A percentile compares a stretch with the other conserved stretches of the same genome.
phyloP scores from a whole-genome alignment of 2,888 invertebrate species.

The Gastrophysa polygoni region DNA sequence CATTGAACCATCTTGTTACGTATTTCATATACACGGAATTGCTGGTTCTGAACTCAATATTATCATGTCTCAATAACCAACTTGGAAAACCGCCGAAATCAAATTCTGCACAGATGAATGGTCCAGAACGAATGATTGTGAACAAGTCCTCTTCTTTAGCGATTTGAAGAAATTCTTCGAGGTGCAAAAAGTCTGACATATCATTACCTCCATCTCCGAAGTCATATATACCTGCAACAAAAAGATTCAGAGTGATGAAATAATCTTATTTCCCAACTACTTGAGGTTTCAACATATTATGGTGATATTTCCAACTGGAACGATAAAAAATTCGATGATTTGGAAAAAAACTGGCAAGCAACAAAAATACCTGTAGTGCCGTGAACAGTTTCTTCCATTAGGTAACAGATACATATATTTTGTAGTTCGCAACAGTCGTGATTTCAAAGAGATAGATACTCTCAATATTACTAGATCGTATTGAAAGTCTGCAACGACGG shows the following conservation, averaged over 20 bases:
- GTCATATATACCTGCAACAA: conserved; percentile 68
- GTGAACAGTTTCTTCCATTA: too few relatives aligned
- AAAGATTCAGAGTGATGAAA: conserved; percentile 45
- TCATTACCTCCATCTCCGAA: conserved; percentile 65
- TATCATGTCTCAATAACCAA: conserved; percentile 52
- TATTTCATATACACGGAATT: conserved; percentile 56
- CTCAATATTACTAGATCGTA: too few relatives aligned
- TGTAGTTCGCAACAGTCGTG: too few relatives aligned
- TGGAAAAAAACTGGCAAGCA: too few relatives aligned
- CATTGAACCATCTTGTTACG: conserved; percentile 61
- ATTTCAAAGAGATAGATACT: too few relatives aligned
- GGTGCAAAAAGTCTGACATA: conserved; percentile 60
- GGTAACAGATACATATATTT: too few relatives aligned
- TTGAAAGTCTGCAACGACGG: too few relatives aligned
- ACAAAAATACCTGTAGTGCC: too few relatives aligned
- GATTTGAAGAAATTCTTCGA: conserved; percentile 69
- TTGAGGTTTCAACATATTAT: too few relatives aligned
- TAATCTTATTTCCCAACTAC: too few relatives aligned
- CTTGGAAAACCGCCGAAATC: conserved; percentile 63
- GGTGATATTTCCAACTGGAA: too few relatives aligned
- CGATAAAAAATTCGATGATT: too few relatives aligned
- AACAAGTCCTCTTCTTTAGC: conserved; percentile 80
- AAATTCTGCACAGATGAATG: conserved; percentile 93
- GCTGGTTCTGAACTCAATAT: conserved; percentile 38
- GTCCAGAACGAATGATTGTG: conserved; percentile 85